Percentiles rank a stretch among this genome's conserved stretches.
These are phyloP conservation scores for Acromyrmex echinatior DNA, from an alignment of 1,140 invertebrate species.

Conservation along the genomic window DNA sequence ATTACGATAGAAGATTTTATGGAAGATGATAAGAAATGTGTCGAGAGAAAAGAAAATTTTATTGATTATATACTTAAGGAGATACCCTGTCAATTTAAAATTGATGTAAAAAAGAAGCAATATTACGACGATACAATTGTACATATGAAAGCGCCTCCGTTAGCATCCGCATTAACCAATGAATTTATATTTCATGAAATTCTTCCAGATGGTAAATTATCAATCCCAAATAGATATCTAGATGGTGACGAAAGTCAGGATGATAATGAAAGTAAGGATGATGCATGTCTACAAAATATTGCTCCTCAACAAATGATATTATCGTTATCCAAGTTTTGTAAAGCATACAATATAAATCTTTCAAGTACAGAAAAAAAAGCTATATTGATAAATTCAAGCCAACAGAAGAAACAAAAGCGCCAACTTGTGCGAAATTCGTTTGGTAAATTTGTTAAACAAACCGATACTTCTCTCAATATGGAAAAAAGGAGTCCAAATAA, in stretches of 20 bases:
- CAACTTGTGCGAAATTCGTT: conserved; percentile 6
- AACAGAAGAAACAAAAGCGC: conserved; percentile 5
- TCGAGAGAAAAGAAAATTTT: conserved; percentile 70
- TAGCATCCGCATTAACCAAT: conserved; percentile 30
- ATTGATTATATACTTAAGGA: conserved; percentile 79
- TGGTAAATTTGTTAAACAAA: conserved; percentile 43
- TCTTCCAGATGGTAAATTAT: conserved; percentile 77
- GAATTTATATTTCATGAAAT: conserved; percentile 79
- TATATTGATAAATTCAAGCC: neutral
- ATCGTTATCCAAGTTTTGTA: conserved; percentile 60
- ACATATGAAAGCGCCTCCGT: neutral
- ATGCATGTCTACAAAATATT: neutral
- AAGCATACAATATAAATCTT: conserved; percentile 71
- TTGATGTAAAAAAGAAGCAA: conserved; percentile 74
- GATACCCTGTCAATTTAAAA: conserved; percentile 67
- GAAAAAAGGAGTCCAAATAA: neutral
- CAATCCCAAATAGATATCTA: conserved; percentile 56
- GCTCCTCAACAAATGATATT: conserved; percentile 15
- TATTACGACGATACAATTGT: conserved; percentile 67
- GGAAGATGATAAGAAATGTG: neutral
- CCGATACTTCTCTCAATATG: neutral
- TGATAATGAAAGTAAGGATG: conserved; percentile 28
- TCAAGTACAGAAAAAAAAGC: conserved; percentile 61
- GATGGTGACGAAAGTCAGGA: conserved; percentile 44
- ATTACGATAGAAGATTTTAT: conserved; percentile 63